phyloP scores from a whole-genome alignment of 1,140 invertebrate species.

The Meloidogyne chitwoodi region DNA sequence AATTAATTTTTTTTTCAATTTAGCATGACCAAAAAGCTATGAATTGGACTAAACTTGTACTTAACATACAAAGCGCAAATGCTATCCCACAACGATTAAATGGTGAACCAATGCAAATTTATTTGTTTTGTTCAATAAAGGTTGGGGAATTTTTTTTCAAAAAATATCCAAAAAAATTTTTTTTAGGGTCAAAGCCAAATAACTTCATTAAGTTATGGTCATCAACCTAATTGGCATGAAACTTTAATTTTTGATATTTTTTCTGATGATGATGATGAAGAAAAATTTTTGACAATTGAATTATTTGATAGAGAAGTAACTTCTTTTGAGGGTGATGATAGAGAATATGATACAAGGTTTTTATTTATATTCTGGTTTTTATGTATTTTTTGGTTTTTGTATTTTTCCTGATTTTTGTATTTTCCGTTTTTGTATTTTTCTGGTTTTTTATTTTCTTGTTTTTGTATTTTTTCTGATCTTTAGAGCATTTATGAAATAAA shows the following conservation, averaged over 20 bases:
- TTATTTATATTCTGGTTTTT: background rate
- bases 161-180: conserved; percentile 1
- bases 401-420: no score
- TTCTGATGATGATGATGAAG: background rate
- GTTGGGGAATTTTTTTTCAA: background rate
- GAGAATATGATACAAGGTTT: conserved; percentile 41
- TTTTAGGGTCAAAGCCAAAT: conserved; percentile 13
- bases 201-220: conserved; percentile 30
- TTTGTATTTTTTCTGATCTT: no score
- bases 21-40: background rate
- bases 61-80: conserved; percentile 40
- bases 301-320: conserved; percentile 33
- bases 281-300: conserved; percentile 22
- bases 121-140: conserved; percentile 5
- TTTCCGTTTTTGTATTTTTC: no score
- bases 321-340: conserved; percentile 32
- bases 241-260: conserved; percentile 34
- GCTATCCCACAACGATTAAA: conserved; percentile 34
- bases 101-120: background rate
- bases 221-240: conserved; percentile 42
- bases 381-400: no score
- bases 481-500: no score
- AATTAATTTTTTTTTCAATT: background rate
- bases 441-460: no score
- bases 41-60: conserved; percentile 18